These are phyloP conservation scores for Capromys pilorides DNA, from an alignment of 2,797 vertebrate genomes.

Conservation along the genomic window DNA sequence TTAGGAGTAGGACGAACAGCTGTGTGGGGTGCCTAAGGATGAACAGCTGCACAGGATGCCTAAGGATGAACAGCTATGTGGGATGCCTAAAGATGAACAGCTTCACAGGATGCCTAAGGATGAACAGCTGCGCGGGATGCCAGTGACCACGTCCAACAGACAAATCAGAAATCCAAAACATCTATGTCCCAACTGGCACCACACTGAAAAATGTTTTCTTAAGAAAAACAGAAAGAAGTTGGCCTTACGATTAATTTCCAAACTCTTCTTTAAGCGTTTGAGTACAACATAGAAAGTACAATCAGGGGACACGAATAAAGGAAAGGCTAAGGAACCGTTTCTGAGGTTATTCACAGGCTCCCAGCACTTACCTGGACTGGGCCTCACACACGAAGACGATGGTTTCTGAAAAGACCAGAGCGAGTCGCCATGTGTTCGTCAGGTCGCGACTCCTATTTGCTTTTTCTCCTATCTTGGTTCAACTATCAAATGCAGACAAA, in stretches of 20 bases:
- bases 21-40: too few species aligned
- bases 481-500: not conserved
- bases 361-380: slow-evolving; percentile 20
- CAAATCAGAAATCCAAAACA: not conserved
- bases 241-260: not conserved
- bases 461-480: not conserved
- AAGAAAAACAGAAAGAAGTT: slow-evolving; percentile 3
- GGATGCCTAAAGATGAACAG: too few species aligned
- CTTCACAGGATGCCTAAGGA: not conserved
- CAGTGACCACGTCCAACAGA: not conserved
- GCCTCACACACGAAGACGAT: not conserved
- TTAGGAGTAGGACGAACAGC: not conserved
- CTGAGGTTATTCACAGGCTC: not conserved
- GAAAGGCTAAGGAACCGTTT: not conserved
- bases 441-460: not conserved
- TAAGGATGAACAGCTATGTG: too few species aligned
- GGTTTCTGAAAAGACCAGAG: slow-evolving; percentile 12
- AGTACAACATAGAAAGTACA: not conserved
- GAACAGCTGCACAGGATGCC: too few species aligned
- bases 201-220: slow-evolving; percentile 12
- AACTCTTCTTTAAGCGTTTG: not conserved
- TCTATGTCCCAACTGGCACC: not conserved
- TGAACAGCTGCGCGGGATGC: not conserved
- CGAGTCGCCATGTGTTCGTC: not conserved
- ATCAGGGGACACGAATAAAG: not conserved